phyloP scores from a whole-genome alignment of 1,140 invertebrate species.

The Macrobrachium rosenbergii region DNA sequence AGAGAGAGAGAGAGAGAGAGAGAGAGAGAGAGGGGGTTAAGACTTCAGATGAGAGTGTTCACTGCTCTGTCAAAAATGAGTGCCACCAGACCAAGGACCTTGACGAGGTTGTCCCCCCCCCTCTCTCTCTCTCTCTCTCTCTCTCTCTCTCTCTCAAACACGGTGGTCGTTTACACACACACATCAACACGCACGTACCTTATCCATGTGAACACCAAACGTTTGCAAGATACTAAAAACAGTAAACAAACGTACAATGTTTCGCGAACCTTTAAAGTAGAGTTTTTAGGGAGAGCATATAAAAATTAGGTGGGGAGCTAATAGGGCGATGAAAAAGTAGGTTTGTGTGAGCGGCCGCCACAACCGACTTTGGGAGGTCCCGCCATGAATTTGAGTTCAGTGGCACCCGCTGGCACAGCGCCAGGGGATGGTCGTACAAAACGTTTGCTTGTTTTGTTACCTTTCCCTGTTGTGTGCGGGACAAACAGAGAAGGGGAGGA shows the following conservation, averaged over 20 bases:
- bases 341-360: conserved; percentile 18
- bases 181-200: conserved; percentile 16
- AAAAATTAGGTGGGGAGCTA: background rate
- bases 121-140: too few species aligned
- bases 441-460: conserved; percentile 40
- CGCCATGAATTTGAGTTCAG: conserved; percentile 58
- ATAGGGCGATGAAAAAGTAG: too few species aligned
- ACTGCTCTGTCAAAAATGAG: too few species aligned
- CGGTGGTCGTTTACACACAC: background rate
- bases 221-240: too few species aligned
- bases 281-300: conserved; percentile 1
- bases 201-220: too few species aligned
- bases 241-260: background rate
- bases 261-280: conserved; percentile 12
- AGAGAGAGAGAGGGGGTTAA: too few species aligned
- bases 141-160: too few species aligned
- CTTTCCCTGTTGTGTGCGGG: conserved; percentile 6
- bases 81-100: too few species aligned
- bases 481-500: background rate
- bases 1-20: too few species aligned
- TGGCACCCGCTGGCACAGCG: conserved; percentile 47
- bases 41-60: too few species aligned
- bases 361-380: conserved; percentile 28
- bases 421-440: conserved; percentile 48
- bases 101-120: too few species aligned